Evolutionary conservation across 2,888 invertebrate genomes (phyloP), one percentile per base, ranked within the genome.

Genomic region (Pegoplata infirma): DNA sequence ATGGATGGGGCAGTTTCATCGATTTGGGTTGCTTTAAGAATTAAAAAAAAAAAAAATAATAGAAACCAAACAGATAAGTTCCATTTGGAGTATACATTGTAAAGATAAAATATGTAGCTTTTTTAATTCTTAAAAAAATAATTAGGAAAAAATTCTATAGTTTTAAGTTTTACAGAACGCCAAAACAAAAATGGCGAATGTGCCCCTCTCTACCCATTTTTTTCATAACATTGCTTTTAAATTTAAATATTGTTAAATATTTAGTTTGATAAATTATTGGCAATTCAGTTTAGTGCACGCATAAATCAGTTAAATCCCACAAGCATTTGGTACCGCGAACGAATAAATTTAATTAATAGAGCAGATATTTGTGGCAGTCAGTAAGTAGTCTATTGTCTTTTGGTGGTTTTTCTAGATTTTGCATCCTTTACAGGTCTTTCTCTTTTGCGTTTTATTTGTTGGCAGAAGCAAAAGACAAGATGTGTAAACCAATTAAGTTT

Each of bases 231-330:
- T 40, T 12, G 47, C 3, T 56, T 56, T 36, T 25, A 55, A 55
- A 36, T 61, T 40, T 55, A 53, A 23, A 21, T 19, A 21, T 67
- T 59, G 16, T 53, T 12, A 69, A 71, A 78, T 74, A n/a, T n/a
- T n/a, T n/a, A 66, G 64, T 78, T 76, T 76, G 78, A 81, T 78
- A 80, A 80, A 81, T 81, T 76, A 74, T 61, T 55, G 69, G 63
- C 73, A 80, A 74, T 80, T 81, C 55, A 53, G 58, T 75, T 76
- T 46, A 76, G 46, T 71, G 55, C 58, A 68, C 67, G 59, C 47
- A 78, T 81, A 80, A 78, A 81, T 80, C 73, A 77, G 58, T 67
- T 73, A 63, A 76, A 78, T 67, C 73, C 49, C 69, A 69, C 69
- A 28, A 78, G 12, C 69, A 59, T 66, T 74, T 55, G 47, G 47